phyloP scores from a whole-genome alignment of 2,113 vertebrate genomes.

The Coregonus clupeaformis region DNA sequence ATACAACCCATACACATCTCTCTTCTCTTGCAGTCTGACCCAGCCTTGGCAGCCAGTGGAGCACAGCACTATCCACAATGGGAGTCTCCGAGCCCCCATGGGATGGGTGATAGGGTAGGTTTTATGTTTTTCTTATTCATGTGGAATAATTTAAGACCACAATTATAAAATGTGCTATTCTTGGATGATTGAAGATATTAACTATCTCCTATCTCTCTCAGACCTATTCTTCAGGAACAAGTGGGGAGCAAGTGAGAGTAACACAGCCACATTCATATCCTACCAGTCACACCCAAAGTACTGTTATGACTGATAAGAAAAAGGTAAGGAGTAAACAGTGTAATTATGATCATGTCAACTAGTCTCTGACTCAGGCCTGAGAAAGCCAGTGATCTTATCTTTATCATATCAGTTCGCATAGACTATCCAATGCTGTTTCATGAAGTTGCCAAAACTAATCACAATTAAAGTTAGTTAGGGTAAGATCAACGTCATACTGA shows the following conservation, averaged over 20 bases:
- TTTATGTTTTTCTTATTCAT: no score
- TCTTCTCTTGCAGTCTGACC: no score
- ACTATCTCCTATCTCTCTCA: not conserved
- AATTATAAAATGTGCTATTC: no score
- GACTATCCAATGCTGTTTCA: not conserved
- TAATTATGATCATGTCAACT: not conserved
- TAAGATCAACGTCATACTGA: not conserved
- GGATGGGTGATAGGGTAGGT: no score
- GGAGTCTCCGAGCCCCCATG: no score
- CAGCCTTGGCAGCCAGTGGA: no score
- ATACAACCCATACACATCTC: no score
- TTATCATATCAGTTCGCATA: no score
- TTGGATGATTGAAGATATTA: not conserved
- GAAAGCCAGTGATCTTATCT: no score
- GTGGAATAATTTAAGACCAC: no score
- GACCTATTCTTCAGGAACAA: not conserved
- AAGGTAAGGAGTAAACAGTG: not conserved
- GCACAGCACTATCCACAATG: no score
- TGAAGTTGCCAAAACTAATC: not conserved
- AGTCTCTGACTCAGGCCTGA: not conserved
- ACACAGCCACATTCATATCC: not conserved
- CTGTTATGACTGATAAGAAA: not conserved
- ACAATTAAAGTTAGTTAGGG: not conserved
- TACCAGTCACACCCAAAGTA: no score
- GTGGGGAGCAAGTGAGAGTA: not conserved